Percentiles rank a stretch among this genome's conserved stretches.
Evolutionary conservation across 2,888 invertebrate genomes (phyloP).

Genomic region (Andrena bicolor): DNA sequence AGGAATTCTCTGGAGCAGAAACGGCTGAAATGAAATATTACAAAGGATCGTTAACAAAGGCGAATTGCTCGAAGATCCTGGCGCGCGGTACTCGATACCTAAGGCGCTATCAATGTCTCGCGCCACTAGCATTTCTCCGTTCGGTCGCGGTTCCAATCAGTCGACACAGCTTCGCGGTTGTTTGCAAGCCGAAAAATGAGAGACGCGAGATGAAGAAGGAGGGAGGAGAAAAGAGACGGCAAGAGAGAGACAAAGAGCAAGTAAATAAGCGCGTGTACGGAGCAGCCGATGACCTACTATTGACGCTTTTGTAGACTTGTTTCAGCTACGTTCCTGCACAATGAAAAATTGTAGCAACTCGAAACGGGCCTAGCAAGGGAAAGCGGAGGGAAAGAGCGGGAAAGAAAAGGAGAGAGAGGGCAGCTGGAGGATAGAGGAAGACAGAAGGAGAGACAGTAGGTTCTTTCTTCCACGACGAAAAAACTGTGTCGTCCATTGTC

Average conservation of each 20-base stretch:
- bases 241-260: not conserved
- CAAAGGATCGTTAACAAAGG: constrained; percentile 2
- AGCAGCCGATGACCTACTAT: constrained; percentile 71
- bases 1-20: too few species aligned
- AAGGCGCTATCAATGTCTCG: constrained; percentile 5
- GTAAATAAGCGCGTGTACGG: constrained; percentile 60
- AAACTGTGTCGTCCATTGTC: constrained; percentile 81
- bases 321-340: constrained; percentile 63
- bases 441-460: constrained; percentile 13
- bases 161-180: not conserved
- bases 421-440: not conserved
- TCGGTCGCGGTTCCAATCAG: constrained; percentile 21
- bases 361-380: constrained; percentile 32
- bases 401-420: not conserved
- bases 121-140: not conserved
- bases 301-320: constrained; percentile 64
- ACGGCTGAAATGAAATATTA: too few species aligned
- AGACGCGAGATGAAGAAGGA: not conserved
- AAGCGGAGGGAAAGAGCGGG: constrained; percentile 13
- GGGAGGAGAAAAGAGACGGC: not conserved
- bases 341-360: constrained; percentile 63
- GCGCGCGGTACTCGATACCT: not conserved
- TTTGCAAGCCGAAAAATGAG: not conserved
- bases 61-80: not conserved
- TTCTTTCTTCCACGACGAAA: constrained; percentile 72